Percentiles rank a stretch among this genome's conserved stretches.
Conservation (phyloP, 1,140 invertebrate genomes). For the Trachymyrmex septentrionalis region DNA sequence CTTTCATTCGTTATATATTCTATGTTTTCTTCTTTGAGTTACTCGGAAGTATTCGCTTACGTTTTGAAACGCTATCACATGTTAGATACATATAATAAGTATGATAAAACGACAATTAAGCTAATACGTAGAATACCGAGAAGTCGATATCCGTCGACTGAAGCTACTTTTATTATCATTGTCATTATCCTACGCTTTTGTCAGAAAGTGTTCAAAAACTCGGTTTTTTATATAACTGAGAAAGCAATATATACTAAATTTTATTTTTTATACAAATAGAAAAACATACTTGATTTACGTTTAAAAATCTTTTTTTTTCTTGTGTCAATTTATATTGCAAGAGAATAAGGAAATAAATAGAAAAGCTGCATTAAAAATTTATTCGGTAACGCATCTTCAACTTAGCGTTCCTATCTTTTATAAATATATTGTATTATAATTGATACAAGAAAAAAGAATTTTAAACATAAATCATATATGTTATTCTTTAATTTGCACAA, state of each 20-base stretch:
- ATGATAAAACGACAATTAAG: constrained; percentile 73
- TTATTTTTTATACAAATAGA: too few species aligned
- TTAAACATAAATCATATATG: too few species aligned
- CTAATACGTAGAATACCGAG: constrained; percentile 74
- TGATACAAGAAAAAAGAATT: too few species aligned
- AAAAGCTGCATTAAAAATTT: too few species aligned
- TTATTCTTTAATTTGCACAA: too few species aligned
- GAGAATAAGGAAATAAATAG: too few species aligned
- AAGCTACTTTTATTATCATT: constrained; percentile 81
- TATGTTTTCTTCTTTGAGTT: not conserved
- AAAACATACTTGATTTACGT: too few species aligned
- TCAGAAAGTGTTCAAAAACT: not conserved
- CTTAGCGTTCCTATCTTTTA: too few species aligned
- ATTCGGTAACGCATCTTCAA: too few species aligned
- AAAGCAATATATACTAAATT: not conserved
- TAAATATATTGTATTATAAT: too few species aligned
- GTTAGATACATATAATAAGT: constrained; percentile 76
- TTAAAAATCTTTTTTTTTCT: too few species aligned
- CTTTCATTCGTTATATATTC: not conserved
- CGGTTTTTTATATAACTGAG: not conserved
- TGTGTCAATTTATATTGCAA: too few species aligned
- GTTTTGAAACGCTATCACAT: constrained; percentile 56
- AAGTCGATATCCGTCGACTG: constrained; percentile 80
- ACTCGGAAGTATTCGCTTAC: not conserved
- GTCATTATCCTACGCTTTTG: constrained; percentile 74